These are phyloP conservation scores for Spodoptera frugiperda DNA, from an alignment of 1,140 invertebrate species.

Conservation along the genomic window DNA sequence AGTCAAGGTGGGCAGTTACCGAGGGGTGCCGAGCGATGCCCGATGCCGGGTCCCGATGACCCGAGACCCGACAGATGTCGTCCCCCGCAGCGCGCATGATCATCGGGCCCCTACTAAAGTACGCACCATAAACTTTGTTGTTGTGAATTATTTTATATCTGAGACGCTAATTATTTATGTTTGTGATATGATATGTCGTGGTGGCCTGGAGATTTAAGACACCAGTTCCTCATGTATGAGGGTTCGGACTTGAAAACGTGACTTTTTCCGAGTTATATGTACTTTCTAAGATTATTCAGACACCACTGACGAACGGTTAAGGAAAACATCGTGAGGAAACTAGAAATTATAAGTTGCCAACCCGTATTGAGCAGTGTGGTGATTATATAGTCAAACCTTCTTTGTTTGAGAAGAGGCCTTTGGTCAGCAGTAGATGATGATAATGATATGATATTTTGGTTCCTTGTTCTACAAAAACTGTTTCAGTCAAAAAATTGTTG, in stretches of 20 bases:
- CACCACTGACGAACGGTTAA: too few relatives aligned
- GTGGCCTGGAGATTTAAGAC: too few relatives aligned
- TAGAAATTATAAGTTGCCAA: too few relatives aligned
- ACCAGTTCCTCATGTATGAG: too few relatives aligned
- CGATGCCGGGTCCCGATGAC: slow-evolving; percentile 48
- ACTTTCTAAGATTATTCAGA: too few relatives aligned
- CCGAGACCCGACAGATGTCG: slow-evolving; percentile 70
- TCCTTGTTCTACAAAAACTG: neutral
- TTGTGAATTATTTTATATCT: slow-evolving; percentile 64
- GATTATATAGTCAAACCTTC: too few relatives aligned
- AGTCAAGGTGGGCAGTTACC: slow-evolving; percentile 41
- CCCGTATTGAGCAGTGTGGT: too few relatives aligned
- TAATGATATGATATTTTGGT: neutral
- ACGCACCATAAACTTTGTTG: slow-evolving; percentile 64
- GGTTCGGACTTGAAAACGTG: too few relatives aligned
- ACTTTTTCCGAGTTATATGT: too few relatives aligned
- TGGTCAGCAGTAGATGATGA: too few relatives aligned
- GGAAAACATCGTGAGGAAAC: too few relatives aligned
- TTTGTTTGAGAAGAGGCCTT: too few relatives aligned
- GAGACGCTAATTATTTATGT: slow-evolving; percentile 42
- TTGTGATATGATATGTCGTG: slow-evolving; percentile 1
- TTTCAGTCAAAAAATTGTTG: neutral
- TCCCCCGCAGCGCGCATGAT: slow-evolving; percentile 74
- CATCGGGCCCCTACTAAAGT: slow-evolving; percentile 58
- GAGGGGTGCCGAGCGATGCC: neutral